phyloP scores from a whole-genome alignment of 2,113 vertebrate species.

The Mola mola region DNA sequence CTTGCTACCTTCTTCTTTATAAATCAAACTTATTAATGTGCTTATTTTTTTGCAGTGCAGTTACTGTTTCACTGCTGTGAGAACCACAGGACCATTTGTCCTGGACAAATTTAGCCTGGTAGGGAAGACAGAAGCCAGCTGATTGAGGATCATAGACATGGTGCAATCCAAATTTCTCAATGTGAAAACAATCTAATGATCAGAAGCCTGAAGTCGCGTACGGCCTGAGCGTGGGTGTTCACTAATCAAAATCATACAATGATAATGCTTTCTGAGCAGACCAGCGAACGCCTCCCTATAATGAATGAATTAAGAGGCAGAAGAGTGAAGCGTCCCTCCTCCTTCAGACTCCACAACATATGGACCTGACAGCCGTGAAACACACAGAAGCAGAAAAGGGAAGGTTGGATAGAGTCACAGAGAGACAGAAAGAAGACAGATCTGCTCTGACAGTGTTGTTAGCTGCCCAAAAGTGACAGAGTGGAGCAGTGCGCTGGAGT shows the following conservation, averaged over 20 bases:
- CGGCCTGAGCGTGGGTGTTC: constrained; percentile 41
- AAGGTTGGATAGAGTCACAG: constrained; percentile 28
- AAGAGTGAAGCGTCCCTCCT: constrained; percentile 41
- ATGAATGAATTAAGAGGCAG: constrained; percentile 57
- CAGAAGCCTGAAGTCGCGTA: constrained; percentile 30
- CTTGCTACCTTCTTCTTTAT: background rate
- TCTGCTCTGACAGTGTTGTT: constrained; percentile 49
- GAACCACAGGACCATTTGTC: constrained; percentile 72
- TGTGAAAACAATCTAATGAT: constrained; percentile 56
- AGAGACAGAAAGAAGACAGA: constrained; percentile 45
- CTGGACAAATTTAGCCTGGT: constrained; percentile 73
- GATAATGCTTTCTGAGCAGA: constrained; percentile 31
- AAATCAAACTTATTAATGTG: constrained; percentile 16
- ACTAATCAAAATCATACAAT: constrained; percentile 53
- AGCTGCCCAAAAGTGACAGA: constrained; percentile 55
- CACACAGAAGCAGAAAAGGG: constrained; percentile 35
- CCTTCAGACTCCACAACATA: constrained; percentile 57
- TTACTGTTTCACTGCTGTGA: constrained; percentile 37
- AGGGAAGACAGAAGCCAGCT: constrained; percentile 58
- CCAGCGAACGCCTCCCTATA: constrained; percentile 16
- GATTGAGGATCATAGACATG: constrained; percentile 53
- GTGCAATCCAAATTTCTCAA: constrained; percentile 50
- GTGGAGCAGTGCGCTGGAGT: constrained; percentile 59
- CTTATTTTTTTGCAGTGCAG: constrained; percentile 19
- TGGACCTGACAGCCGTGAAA: constrained; percentile 70